phyloP scores from a whole-genome alignment of 2,888 invertebrate genomes.

The Mythimna lalbum region DNA sequence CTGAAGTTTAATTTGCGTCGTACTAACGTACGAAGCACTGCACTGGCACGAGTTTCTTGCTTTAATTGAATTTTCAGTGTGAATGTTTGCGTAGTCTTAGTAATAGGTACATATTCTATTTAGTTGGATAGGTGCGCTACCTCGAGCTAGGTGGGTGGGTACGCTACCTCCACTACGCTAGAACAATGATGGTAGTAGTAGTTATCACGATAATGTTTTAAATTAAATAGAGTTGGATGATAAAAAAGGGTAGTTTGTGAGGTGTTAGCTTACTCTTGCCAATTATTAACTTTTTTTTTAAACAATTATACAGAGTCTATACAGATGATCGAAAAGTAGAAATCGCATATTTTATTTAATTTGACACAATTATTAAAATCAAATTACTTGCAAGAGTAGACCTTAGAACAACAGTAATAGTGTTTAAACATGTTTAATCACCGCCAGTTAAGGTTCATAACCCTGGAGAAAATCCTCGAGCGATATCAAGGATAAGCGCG shows the following conservation, averaged over 20 bases:
- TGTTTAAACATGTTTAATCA: too few species aligned
- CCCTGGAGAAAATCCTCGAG: too few species aligned
- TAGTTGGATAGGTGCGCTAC: background rate
- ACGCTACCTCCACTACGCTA: background rate
- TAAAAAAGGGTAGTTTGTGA: background rate
- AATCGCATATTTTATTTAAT: too few species aligned
- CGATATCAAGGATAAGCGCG: background rate
- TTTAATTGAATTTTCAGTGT: conserved; percentile 46
- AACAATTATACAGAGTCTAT: too few species aligned
- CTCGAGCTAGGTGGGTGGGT: background rate
- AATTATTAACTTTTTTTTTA: too few species aligned
- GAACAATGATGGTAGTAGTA: background rate
- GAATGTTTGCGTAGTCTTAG: conserved; percentile 32
- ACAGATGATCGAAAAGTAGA: too few species aligned
- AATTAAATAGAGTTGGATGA: background rate
- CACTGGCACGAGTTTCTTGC: conserved; percentile 12
- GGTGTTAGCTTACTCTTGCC: too few species aligned
- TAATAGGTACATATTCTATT: conserved; percentile 20
- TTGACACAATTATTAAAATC: too few species aligned
- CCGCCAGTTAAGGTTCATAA: too few species aligned
- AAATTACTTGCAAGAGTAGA: too few species aligned
- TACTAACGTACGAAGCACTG: conserved; percentile 12
- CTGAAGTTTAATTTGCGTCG: conserved; percentile 10
- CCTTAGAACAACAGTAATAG: too few species aligned
- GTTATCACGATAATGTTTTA: background rate